Percentiles rank a stretch among this genome's conserved stretches.
Conservation (phyloP, 1,140 invertebrate genomes). For the Potamilus streckersoni region DNA sequence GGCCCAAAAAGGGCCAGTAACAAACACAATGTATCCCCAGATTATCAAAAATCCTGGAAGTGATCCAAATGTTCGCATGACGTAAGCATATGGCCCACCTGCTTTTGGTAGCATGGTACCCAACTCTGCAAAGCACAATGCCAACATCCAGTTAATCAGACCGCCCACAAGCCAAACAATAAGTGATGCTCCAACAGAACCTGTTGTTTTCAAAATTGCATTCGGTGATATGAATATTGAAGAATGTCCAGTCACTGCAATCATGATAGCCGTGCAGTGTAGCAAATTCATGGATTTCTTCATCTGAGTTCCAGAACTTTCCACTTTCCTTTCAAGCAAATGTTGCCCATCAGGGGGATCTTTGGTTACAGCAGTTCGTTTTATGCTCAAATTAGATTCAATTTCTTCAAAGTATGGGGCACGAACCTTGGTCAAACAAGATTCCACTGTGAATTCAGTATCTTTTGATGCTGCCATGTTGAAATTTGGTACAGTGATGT, state of each 20-base stretch:
- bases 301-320: conserved; percentile 26
- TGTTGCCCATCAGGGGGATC: no score
- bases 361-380: no score
- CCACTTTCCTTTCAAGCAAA: no score
- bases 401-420: no score
- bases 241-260: conserved; percentile 58
- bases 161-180: conserved; percentile 94
- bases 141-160: conserved; percentile 79
- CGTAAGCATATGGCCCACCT: conserved; percentile 97
- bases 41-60: conserved; percentile 93
- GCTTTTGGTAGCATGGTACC: conserved; percentile 93
- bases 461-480: no score
- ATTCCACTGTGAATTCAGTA: no score
- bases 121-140: conserved; percentile 96
- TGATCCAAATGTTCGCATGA: conserved; percentile 87
- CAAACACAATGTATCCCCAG: conserved; percentile 80
- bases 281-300: conserved; percentile 55
- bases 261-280: conserved; percentile 51
- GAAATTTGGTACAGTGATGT: no score
- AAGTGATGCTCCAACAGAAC: conserved; percentile 73
- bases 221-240: conserved; percentile 58
- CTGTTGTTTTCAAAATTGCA: conserved; percentile 44
- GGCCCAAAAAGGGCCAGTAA: conserved; percentile 78
- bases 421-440: no score
- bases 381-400: no score